Base-by-base conservation (phyloP, 2,113 vertebrate species). In the Oncorhynchus tshawytscha region DNA sequence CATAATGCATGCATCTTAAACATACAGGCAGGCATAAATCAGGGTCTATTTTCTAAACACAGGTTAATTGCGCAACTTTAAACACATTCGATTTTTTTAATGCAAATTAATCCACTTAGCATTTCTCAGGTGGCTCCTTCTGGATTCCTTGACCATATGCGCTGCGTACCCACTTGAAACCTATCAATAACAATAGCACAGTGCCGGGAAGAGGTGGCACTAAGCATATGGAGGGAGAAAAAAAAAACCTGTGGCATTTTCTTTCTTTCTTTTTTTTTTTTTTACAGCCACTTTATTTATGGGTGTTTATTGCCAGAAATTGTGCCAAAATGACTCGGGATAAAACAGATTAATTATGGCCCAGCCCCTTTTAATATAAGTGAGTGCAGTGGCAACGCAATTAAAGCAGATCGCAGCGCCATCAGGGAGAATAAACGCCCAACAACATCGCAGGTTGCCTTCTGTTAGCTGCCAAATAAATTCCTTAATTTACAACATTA, bases 91-190 rank as follows among this genome's bases (percentile, higher is more conserved):
- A 94, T 96, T 97, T 96, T 96, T 96, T 97, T 31, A 31, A 98
- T 98, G 96, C 94, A 97, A 97, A 98, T 96, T 94, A 97, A 96
- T 96, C 95, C 95, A 98, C 96, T 98, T 98, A 97, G 93, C 93
- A 94, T 96, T 96, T 95, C 94, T 95, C 94, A 91, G 51, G 80
- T 86, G 82, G 77, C 79, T 76, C 86, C 69, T 89, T 91, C 91
- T 89, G 15, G 11, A 68, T 87, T 94, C 91, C 88, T 87, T 85
- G 75, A 92, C 88, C 91, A 92, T 92, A 92, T 90, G 92, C 77
- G 86, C 87, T 68, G 86, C 78, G 83, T 86, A 91, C 91, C 93
- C 93, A 94, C 92, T 90, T 92, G 95, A 93, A 94, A 92, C 90
- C 81, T 93, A 97, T 98, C 96, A 98, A 97, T 98, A 96, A 97